Percentiles rank a stretch among this genome's conserved stretches.
These are phyloP conservation scores for Ia io DNA, from an alignment of 2,113 vertebrate genomes.

Conservation along the genomic window DNA sequence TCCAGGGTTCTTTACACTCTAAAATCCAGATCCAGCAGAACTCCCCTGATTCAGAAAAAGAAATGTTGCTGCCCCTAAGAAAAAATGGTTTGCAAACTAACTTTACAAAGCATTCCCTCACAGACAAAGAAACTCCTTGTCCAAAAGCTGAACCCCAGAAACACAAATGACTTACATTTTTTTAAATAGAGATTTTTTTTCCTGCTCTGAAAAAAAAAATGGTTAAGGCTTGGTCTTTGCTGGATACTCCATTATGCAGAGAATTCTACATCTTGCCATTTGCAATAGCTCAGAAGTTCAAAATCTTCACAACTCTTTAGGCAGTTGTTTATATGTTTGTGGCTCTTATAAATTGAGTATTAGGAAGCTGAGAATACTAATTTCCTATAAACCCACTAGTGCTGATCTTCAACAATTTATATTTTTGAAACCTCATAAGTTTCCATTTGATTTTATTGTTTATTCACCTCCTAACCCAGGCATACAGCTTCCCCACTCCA, in stretches of 20 bases:
- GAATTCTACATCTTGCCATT: not conserved
- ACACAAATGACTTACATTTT: not conserved
- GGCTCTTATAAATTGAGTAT: not conserved
- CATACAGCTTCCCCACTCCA: not conserved
- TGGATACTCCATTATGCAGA: not conserved
- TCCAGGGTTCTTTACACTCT: not conserved
- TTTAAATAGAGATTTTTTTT: not conserved
- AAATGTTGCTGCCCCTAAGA: not conserved
- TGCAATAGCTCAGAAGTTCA: not conserved
- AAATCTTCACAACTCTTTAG: not conserved
- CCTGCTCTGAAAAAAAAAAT: not conserved
- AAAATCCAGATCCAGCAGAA: not conserved
- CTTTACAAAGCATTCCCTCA: not conserved
- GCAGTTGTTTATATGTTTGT: not conserved
- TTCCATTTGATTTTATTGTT: not conserved
- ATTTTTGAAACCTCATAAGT: not conserved
- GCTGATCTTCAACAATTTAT: not conserved
- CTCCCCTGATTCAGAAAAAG: not conserved
- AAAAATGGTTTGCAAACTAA: not conserved
- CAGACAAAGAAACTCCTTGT: not conserved
- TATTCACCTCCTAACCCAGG: not conserved
- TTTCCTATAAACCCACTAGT: not conserved
- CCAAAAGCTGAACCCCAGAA: not conserved
- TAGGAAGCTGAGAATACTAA: not conserved
- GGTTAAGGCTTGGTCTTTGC: not conserved